phyloP scores from a whole-genome alignment of 2,888 invertebrate species.

The Colletes collaris region DNA sequence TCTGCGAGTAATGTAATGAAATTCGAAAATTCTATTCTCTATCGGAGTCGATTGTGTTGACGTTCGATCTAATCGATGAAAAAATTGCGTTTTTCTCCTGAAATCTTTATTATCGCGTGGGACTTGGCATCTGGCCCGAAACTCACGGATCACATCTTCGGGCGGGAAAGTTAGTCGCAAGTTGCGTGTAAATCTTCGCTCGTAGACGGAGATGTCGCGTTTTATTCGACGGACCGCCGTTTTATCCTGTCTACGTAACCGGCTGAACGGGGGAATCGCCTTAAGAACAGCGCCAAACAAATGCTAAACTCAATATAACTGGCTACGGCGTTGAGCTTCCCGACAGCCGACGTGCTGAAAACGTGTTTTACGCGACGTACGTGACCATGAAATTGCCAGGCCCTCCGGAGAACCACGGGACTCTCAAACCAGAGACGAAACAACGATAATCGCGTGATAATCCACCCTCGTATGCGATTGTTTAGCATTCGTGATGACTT shows the following conservation, averaged over 20 bases:
- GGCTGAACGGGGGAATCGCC: slow-evolving; percentile 31
- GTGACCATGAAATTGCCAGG: slow-evolving; percentile 73
- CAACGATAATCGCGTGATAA: slow-evolving; percentile 46
- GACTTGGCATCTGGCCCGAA: slow-evolving; percentile 50
- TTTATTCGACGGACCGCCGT: slow-evolving; percentile 53
- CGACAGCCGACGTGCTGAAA: slow-evolving; percentile 63
- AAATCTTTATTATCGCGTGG: slow-evolving; percentile 34
- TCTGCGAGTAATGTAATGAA: no score
- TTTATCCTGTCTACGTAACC: slow-evolving; percentile 40
- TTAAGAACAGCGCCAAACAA: slow-evolving; percentile 58
- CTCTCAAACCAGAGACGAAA: slow-evolving; percentile 19
- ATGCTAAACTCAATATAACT: slow-evolving; percentile 71
- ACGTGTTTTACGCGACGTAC: slow-evolving; percentile 77
- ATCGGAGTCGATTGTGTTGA: slow-evolving; percentile 15
- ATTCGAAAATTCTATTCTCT: no score
- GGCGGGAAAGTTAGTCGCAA: slow-evolving; percentile 51
- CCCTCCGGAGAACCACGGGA: slow-evolving; percentile 11
- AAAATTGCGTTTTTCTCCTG: slow-evolving; percentile 27
- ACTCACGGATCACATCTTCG: slow-evolving; percentile 31
- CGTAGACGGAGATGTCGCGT: slow-evolving; percentile 44
- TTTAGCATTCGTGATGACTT: slow-evolving; percentile 30
- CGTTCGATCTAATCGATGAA: slow-evolving; percentile 13
- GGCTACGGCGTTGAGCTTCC: slow-evolving; percentile 49
- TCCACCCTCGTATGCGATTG: slow-evolving; percentile 21
- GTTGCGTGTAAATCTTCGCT: slow-evolving; percentile 61